Evolutionary conservation across 2,797 vertebrate genomes (phyloP), one percentile per base, ranked within the genome.

Genomic region (Crocidura indochinensis): DNA sequence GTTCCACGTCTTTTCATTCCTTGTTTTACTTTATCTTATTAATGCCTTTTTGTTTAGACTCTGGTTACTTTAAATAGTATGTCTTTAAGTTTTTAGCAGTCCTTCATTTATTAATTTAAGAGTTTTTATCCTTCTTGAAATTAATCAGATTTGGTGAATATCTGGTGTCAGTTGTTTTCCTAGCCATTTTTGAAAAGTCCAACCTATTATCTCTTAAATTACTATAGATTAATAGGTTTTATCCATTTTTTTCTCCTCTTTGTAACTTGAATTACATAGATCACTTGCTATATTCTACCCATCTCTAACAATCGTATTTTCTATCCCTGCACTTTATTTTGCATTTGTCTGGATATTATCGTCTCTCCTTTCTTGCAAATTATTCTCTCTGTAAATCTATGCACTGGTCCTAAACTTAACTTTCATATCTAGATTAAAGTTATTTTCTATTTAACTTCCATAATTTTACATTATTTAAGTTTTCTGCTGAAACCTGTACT

Each of bases 171-270:
- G 2, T 31, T 56, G n/a, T 65, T 68, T 84, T 79, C 7, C 44
- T 72, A 3, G 73, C 31, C 29, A 49, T 78, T 83, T 78, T n/a
- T 27, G 60, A n/a, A 78, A 90, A 78, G 11, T 38, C 9, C 82
- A 68, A 68, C 14, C n/a, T 22, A 64, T 62, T 73, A 38, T 62
- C 10, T 82, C 44, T 92, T 89, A 14, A 88, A 56, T 56, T 56
- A 56, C 15, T 56, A 38, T 12, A 24, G 49, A 68, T 60, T 84
- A 83, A 74, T 38, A 8, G 2, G 74, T 73, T 92, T 10, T 78
- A 11, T 15, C 27, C 8, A 11, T 68, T 31, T 84, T 53, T 10
- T 7, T 46, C 24, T 85, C 19, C 27, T 76, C 15, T 44, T n/a
- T n/a, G 1, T 86, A 90, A 78, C 22, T 77, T 24, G 17, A 26